Percentiles rank a stretch among this genome's conserved stretches.
Evolutionary conservation across 2,888 invertebrate genomes (phyloP).

Genomic region (Desoria tigrina): DNA sequence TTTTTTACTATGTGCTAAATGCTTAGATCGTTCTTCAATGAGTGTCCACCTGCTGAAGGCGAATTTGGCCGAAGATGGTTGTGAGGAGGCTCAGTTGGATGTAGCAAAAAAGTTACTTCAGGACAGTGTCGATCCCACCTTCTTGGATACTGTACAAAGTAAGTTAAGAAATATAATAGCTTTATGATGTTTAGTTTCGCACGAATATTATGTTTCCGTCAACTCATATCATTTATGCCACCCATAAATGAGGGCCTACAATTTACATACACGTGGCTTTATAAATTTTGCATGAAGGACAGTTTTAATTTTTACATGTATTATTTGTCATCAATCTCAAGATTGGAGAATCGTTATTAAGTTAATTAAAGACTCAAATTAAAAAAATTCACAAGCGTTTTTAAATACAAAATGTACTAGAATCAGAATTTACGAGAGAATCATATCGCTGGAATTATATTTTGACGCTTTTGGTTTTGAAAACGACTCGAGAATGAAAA

Average conservation of each 20-base stretch:
- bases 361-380: no score
- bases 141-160: slow-evolving; percentile 32
- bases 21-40: slow-evolving; percentile 54
- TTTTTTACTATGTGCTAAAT: slow-evolving; percentile 40
- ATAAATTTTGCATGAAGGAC: slow-evolving; percentile 19
- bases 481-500: no score
- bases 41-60: slow-evolving; percentile 54
- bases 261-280: slow-evolving; percentile 7
- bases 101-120: slow-evolving; percentile 80
- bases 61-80: slow-evolving; percentile 78
- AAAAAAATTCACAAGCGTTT: no score
- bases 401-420: no score
- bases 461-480: no score
- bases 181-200: neutral
- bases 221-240: neutral
- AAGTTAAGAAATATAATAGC: slow-evolving; percentile 26
- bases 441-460: no score
- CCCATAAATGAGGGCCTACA: no score
- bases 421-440: no score
- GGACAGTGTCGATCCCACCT: slow-evolving; percentile 60
- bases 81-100: slow-evolving; percentile 84
- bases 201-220: neutral
- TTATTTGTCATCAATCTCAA: neutral
- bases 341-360: no score
- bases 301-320: slow-evolving; percentile 5